Conservation (phyloP, 2,797 vertebrate species). For the Ptychobarbus kaznakovi region DNA sequence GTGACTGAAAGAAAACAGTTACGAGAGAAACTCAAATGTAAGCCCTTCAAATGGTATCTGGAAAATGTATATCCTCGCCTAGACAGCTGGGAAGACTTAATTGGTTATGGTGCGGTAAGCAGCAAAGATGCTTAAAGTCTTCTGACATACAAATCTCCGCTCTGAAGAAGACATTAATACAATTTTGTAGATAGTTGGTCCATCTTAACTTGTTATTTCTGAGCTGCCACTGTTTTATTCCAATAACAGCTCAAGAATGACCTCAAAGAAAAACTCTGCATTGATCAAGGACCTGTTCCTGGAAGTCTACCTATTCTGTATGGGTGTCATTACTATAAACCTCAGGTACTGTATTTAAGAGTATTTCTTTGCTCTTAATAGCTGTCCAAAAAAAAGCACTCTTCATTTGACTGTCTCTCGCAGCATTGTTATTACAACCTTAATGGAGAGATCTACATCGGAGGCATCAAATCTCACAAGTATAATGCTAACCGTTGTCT, state of each 20-base stretch:
- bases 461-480: slow-evolving; percentile 71
- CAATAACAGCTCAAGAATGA: slow-evolving; percentile 68
- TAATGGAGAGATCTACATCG: slow-evolving; percentile 72
- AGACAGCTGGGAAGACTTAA: slow-evolving; percentile 53
- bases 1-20: slow-evolving; percentile 80
- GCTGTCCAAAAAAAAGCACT: neutral
- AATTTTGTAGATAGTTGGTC: neutral
- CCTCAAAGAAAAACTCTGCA: slow-evolving; percentile 60
- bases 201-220: neutral
- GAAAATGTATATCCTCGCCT: slow-evolving; percentile 79
- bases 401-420: neutral
- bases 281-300: slow-evolving; percentile 74
- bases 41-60: slow-evolving; percentile 84
- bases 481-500: slow-evolving; percentile 74
- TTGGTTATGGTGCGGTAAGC: slow-evolving; percentile 67
- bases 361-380: neutral
- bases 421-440: slow-evolving; percentile 49
- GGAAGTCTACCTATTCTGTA: slow-evolving; percentile 70
- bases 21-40: slow-evolving; percentile 79
- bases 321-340: slow-evolving; percentile 59
- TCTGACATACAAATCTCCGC: neutral
- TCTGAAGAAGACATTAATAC: neutral
- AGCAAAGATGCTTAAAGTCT: neutral
- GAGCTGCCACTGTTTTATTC: neutral
- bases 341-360: slow-evolving; percentile 66